A percentile compares a stretch with the other conserved stretches of the same genome.
These are phyloP conservation scores for Heliconius sara DNA, from an alignment of 2,888 invertebrate species.

Conservation along the genomic window DNA sequence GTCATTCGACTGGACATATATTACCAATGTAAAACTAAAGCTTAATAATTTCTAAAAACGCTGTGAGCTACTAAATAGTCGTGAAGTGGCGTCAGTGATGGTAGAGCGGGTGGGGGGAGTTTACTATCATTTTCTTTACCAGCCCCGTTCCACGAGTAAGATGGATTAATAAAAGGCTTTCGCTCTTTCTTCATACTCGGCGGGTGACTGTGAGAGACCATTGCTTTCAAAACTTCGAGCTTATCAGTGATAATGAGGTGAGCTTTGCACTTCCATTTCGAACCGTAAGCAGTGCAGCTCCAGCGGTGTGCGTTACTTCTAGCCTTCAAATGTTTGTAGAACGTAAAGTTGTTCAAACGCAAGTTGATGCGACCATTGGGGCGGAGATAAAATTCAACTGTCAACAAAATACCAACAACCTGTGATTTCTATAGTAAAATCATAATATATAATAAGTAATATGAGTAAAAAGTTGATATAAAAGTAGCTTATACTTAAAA, in stretches of 20 bases:
- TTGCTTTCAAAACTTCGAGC: slow-evolving; percentile 71
- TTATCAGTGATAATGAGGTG: slow-evolving; percentile 74
- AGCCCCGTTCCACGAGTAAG: slow-evolving; percentile 46
- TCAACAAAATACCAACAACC: slow-evolving; percentile 40
- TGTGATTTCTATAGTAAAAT: slow-evolving; percentile 7
- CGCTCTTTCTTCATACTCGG: slow-evolving; percentile 58
- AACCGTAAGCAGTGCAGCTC: slow-evolving; percentile 76
- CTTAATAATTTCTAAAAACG: slow-evolving; percentile 65
- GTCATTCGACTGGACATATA: background rate
- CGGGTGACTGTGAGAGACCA: slow-evolving; percentile 68
- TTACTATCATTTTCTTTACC: slow-evolving; percentile 49
- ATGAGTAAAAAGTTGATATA: background rate
- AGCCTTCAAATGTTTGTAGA: slow-evolving; percentile 75
- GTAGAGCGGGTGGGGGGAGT: slow-evolving; percentile 41
- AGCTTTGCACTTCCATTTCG: slow-evolving; percentile 75
- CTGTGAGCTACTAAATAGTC: slow-evolving; percentile 72
- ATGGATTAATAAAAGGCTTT: slow-evolving; percentile 41
- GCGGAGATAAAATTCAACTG: slow-evolving; percentile 71
- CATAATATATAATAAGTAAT: background rate
- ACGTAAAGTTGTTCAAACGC: slow-evolving; percentile 74
- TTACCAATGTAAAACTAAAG: background rate
- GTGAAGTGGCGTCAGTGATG: slow-evolving; percentile 62
- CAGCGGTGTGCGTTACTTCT: slow-evolving; percentile 72
- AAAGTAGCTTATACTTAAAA: background rate
- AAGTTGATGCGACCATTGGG: slow-evolving; percentile 72